Evolutionary conservation across 2,888 invertebrate species (phyloP).

Genomic region (Gasteruption jaculator): DNA sequence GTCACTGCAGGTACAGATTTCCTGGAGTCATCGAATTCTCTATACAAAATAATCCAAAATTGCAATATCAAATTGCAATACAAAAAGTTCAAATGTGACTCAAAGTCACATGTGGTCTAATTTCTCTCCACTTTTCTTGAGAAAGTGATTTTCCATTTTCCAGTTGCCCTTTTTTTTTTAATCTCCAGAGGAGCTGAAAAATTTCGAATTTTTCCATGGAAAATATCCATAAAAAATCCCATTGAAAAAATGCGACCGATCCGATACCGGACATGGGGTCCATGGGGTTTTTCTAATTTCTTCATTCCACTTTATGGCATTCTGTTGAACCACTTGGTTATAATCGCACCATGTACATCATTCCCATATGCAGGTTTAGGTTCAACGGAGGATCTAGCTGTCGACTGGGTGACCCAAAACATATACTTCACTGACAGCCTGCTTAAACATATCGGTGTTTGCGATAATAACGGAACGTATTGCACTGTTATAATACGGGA

Average conservation of each 20-base stretch:
- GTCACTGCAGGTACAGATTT: conserved; percentile 45
- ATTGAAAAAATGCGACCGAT: no score
- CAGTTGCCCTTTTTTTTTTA: background rate
- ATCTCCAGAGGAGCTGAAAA: background rate
- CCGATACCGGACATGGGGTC: no score
- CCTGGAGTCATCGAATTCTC: background rate
- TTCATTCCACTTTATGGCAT: no score
- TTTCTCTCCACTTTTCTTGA: conserved; percentile 1
- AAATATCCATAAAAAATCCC: no score
- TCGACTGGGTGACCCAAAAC: conserved; percentile 76
- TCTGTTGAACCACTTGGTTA: no score
- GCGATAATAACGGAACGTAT: conserved; percentile 62
- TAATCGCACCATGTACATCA: no score
- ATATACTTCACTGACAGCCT: conserved; percentile 78
- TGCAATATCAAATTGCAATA: no score
- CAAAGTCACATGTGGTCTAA: background rate
- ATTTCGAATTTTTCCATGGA: background rate
- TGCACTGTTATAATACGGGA: conserved; percentile 64
- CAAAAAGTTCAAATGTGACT: no score
- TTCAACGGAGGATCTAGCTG: conserved; percentile 69
- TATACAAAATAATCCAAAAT: no score
- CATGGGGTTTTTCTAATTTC: no score
- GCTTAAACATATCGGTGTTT: conserved; percentile 69
- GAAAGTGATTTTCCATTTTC: background rate
- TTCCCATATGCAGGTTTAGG: conserved; percentile 63